phyloP scores from a whole-genome alignment of 2,113 vertebrate genomes.

The Ia io region DNA sequence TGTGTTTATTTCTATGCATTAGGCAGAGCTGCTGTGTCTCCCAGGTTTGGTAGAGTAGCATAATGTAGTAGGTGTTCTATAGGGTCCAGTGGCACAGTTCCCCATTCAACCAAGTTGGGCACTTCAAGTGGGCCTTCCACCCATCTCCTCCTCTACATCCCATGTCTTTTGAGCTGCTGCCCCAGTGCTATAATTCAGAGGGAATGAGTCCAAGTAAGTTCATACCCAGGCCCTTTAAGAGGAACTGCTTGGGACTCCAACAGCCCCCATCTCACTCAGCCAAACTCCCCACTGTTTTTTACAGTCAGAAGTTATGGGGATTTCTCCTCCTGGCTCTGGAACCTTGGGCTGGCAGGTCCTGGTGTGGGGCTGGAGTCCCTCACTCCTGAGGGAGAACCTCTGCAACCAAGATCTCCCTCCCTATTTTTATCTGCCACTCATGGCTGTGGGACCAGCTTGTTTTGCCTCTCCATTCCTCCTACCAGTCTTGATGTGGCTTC shows the following conservation, averaged over 20 bases:
- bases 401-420: neutral
- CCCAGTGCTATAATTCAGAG: neutral
- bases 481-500: neutral
- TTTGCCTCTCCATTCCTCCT: neutral
- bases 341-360: neutral
- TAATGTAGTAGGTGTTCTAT: neutral
- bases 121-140: neutral
- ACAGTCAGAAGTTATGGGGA: neutral
- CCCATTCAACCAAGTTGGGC: neutral
- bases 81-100: neutral
- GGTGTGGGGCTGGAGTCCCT: neutral
- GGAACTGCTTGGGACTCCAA: neutral
- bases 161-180: neutral
- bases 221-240: neutral
- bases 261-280: neutral
- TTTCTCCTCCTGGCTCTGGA: neutral
- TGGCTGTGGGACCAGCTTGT: neutral
- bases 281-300: neutral
- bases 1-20: neutral
- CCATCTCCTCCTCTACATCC: neutral
- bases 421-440: neutral
- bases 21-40: neutral
- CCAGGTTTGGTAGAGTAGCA: neutral
- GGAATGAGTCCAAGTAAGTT: neutral
- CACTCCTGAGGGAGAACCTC: neutral